These are phyloP conservation scores for Cricetomys ansorgei DNA, from an alignment of 2,113 vertebrate species.

Conservation along the genomic window DNA sequence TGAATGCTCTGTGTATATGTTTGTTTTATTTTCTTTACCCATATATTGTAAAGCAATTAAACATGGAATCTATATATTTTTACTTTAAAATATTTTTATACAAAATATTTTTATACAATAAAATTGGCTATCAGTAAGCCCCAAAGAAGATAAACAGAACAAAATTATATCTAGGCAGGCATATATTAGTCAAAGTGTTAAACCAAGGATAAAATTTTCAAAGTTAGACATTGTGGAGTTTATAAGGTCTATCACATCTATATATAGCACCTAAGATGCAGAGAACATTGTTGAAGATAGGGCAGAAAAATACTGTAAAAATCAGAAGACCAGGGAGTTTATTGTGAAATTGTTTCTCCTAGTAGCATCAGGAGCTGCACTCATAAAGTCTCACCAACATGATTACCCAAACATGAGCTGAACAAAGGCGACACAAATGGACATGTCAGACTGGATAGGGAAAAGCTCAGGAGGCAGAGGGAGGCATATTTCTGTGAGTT, in stretches of 20 bases:
- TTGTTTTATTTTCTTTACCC: background rate
- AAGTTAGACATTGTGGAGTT: background rate
- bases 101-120: background rate
- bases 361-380: background rate
- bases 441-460: background rate
- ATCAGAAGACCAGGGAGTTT: background rate
- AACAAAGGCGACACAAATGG: background rate
- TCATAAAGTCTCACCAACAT: background rate
- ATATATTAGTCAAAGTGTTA: slow-evolving; percentile 9
- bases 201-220: background rate
- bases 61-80: background rate
- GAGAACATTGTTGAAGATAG: background rate
- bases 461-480: background rate
- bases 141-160: background rate
- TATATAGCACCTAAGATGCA: background rate
- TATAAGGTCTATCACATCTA: background rate
- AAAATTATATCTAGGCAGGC: background rate
- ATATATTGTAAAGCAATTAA: slow-evolving; percentile 5
- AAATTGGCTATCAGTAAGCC: background rate
- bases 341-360: background rate
- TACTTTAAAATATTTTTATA: background rate
- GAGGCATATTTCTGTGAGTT: background rate
- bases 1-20: background rate
- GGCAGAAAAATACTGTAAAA: background rate
- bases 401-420: background rate